Percentiles rank a stretch among this genome's conserved stretches.
phyloP scores from a whole-genome alignment of 2,888 invertebrate genomes.

The Heliconius ethilla region DNA sequence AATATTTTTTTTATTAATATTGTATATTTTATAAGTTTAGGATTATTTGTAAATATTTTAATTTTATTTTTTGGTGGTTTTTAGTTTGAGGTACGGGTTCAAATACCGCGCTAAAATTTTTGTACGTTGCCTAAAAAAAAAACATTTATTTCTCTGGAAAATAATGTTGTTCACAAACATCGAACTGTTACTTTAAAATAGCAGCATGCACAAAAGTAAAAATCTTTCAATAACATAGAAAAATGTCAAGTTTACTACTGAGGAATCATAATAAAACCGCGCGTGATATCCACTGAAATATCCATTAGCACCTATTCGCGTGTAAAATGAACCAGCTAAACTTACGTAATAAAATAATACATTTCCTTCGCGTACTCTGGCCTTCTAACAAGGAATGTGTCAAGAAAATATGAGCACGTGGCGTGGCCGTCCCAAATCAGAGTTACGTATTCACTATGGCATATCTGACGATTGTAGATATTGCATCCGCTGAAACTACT shows the following conservation, averaged over 20 bases:
- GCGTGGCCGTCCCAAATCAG: constrained; percentile 56
- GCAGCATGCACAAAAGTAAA: constrained; percentile 62
- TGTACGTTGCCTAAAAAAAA: no score
- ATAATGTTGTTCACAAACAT: not conserved
- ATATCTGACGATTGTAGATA: constrained; percentile 47
- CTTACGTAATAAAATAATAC: constrained; percentile 63
- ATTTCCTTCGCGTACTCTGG: constrained; percentile 55
- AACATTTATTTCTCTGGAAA: not conserved
- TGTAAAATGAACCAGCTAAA: constrained; percentile 64
- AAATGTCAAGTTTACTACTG: constrained; percentile 61
- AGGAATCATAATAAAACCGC: constrained; percentile 71
- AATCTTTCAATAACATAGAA: constrained; percentile 67
- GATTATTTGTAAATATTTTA: not conserved
- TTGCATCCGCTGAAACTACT: constrained; percentile 46
- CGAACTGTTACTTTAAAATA: constrained; percentile 50
- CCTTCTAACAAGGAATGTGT: constrained; percentile 56
- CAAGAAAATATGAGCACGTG: constrained; percentile 54
- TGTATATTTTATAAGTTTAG: no score
- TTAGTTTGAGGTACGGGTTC: not conserved
- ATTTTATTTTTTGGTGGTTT: no score
- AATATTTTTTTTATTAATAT: not conserved
- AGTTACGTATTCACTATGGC: constrained; percentile 55
- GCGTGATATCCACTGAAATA: constrained; percentile 61
- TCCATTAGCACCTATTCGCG: constrained; percentile 69
- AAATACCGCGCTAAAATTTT: no score